Evolutionary conservation across 2,113 vertebrate genomes (phyloP).

Genomic region (Prolemur simus): DNA sequence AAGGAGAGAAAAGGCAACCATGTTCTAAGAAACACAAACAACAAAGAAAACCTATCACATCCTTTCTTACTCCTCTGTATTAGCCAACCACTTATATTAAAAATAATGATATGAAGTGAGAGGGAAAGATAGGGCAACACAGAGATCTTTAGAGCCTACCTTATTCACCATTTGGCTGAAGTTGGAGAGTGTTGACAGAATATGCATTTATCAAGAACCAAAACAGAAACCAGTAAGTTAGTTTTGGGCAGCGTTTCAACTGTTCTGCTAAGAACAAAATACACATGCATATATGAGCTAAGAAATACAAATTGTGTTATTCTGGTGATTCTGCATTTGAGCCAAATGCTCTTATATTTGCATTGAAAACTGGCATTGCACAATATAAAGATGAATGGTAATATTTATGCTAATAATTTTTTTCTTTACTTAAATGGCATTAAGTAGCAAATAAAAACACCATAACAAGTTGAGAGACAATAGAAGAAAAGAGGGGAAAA

Average conservation of each 20-base stretch:
- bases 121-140: background rate
- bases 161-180: background rate
- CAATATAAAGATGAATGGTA: background rate
- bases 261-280: background rate
- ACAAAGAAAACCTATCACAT: background rate
- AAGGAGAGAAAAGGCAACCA: background rate
- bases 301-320: background rate
- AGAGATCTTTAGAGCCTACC: background rate
- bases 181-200: background rate
- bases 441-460: background rate
- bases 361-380: background rate
- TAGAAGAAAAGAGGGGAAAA: background rate
- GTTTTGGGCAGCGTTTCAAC: background rate
- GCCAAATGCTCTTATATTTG: background rate
- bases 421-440: slow-evolving; percentile 3
- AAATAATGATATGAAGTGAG: background rate
- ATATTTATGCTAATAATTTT: background rate
- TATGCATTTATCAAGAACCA: background rate
- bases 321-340: background rate
- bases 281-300: background rate
- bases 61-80: background rate
- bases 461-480: background rate
- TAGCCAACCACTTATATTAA: background rate
- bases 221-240: background rate
- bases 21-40: background rate